These are phyloP conservation scores for Thripadectes ignobilis DNA, from an alignment of 2,797 vertebrate species.

Conservation along the genomic window DNA sequence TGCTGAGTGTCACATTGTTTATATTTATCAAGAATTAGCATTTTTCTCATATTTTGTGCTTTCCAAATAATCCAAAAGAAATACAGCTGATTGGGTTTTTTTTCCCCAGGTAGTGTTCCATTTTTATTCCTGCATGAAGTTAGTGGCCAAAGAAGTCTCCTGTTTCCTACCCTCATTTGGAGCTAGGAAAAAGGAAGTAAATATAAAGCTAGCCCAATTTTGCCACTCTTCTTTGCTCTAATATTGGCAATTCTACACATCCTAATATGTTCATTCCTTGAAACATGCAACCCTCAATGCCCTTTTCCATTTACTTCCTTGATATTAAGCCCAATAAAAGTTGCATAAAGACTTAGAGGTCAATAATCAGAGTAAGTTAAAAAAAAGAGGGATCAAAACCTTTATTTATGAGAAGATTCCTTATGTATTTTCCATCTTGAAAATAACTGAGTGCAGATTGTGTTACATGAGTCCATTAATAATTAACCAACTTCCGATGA, in stretches of 20 bases:
- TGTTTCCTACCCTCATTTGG: background rate
- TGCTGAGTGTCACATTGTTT: background rate
- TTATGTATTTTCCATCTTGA: background rate
- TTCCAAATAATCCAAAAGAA: background rate
- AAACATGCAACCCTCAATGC: background rate
- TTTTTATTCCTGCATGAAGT: background rate
- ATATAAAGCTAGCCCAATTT: background rate
- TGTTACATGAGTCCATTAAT: background rate
- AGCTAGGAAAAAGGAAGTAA: background rate
- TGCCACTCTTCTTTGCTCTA: background rate
- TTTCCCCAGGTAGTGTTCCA: background rate
- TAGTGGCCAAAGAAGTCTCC: background rate
- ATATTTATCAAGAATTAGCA: background rate
- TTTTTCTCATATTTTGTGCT: background rate
- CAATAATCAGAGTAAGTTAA: background rate
- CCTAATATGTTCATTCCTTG: background rate
- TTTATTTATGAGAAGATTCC: background rate
- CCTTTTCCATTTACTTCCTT: background rate
- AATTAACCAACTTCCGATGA: background rate
- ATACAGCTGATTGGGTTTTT: background rate
- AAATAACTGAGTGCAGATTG: background rate
- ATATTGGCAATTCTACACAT: background rate
- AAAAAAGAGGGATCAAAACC: background rate
- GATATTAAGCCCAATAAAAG: background rate
- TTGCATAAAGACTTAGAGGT: background rate